phyloP scores from a whole-genome alignment of 1,140 invertebrate genomes.

The Sarcophaga bullata region DNA sequence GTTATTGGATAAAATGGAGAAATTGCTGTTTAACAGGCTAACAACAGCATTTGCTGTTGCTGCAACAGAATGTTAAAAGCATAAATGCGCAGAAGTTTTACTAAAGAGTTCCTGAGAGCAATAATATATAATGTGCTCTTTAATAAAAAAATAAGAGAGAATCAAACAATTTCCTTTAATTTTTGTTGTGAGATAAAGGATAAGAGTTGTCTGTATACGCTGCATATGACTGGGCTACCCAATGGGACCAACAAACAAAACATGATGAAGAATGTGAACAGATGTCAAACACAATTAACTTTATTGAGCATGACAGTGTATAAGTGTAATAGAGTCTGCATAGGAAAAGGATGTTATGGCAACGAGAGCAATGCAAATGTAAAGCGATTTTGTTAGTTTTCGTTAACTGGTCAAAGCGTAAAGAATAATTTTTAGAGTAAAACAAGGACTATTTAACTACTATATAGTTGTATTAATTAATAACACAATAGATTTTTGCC shows the following conservation, averaged over 20 bases:
- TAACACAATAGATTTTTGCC: not conserved
- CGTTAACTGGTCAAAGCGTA: not conserved
- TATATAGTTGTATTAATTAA: not conserved
- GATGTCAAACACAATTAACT: slow-evolving; percentile 36
- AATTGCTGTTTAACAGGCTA: not conserved
- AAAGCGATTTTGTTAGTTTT: not conserved
- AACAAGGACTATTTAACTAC: not conserved
- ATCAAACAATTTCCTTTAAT: not conserved
- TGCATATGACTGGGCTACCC: not conserved
- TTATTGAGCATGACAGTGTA: slow-evolving; percentile 4
- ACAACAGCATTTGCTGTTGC: not conserved
- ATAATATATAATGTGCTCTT: not conserved
- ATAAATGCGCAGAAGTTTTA: not conserved
- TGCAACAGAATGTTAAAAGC: not conserved
- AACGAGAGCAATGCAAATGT: not conserved
- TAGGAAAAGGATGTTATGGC: not conserved
- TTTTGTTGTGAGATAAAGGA: not conserved
- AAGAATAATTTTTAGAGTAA: not conserved
- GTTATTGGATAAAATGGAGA: too few species aligned
- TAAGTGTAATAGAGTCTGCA: not conserved
- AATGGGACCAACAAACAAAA: too few species aligned
- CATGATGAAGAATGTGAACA: not conserved
- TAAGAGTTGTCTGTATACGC: not conserved
- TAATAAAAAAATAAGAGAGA: slow-evolving; percentile 5
- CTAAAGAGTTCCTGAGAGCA: not conserved